Evolutionary conservation across 2,888 invertebrate genomes (phyloP).

Genomic region (Melieria picta): DNA sequence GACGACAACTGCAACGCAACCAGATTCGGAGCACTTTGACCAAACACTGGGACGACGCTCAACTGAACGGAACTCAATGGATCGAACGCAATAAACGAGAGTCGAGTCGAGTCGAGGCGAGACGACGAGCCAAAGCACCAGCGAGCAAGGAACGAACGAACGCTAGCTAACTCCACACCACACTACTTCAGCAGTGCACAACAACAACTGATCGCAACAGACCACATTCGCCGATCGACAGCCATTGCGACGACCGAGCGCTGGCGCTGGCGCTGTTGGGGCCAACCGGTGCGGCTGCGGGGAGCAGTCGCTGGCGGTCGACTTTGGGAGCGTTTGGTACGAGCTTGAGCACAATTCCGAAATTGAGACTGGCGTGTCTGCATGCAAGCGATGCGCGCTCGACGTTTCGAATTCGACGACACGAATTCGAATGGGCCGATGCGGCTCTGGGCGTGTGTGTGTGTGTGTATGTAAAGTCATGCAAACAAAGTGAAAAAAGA

Average conservation of each 20-base stretch:
- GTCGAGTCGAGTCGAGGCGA: constrained; percentile 2
- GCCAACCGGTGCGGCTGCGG: no score
- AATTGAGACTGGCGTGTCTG: constrained; percentile 8
- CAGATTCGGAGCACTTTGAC: constrained; percentile 41
- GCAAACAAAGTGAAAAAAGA: neutral
- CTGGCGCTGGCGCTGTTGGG: no score
- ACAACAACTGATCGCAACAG: no score
- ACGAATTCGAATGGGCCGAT: neutral
- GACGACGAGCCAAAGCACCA: neutral
- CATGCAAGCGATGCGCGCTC: neutral
- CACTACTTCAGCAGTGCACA: no score
- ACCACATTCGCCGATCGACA: no score
- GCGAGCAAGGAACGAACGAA: neutral
- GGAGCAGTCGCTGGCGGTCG: no score
- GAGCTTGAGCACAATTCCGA: constrained; percentile 5
- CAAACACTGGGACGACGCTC: constrained; percentile 33
- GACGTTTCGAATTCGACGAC: neutral
- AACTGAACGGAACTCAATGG: constrained; percentile 3
- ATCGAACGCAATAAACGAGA: constrained; percentile 12
- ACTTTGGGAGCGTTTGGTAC: neutral
- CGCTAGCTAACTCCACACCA: no score
- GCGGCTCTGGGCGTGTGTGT: neutral
- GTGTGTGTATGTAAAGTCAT: constrained; percentile 25
- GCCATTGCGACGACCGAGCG: no score
- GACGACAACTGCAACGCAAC: constrained; percentile 28